Base-by-base conservation (phyloP, 2,113 vertebrate species). In the Montifringilla adamsi region DNA sequence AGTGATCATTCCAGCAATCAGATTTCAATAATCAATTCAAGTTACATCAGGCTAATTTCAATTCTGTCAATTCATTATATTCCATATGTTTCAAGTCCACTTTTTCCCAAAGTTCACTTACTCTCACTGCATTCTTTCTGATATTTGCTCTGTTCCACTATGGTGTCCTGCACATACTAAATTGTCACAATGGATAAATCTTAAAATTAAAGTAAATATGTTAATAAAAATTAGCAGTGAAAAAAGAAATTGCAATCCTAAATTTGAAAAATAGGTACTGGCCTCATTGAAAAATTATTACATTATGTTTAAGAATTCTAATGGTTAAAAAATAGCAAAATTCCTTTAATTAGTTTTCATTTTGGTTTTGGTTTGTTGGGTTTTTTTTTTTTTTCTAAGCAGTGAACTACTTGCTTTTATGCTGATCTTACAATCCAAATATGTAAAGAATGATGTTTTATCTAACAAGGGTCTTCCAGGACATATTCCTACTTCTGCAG, bases 1-100 rank as follows among this genome's bases (percentile, higher is more conserved):
- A 10, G 15, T 69, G 35, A 69, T 76, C 14, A 55, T 27, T 27
- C n/a, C 59, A 88, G 7, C 11, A 62, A 39, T 15, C 30, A 73
- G 37, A 82, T 75, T 72, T 76, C 47, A 93, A 31, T 18, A 69
- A 53, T 2, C 62, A 21, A 59, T 72, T 90, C 47, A 46, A 87
- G 13, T n/a, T 89, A 46, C n/a, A 63, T 41, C 30, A 94, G 33
- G 64, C 18, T 72, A n/a, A 49, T 93, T 97, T 95, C 14, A 94
- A 87, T 96, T 94, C 60, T 67, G 27, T 56, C 15, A 62, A 39
- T 77, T 88, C 2, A 47, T 43, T 96, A 80, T 89, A 50, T 85
- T 94, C 18, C 47, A 50, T 41, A 91, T 19, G 5, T 84, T 88
- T 95, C 39, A 90, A 33, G 26, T 75, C n/a, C 15, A 37, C 11